Evolutionary conservation across 2,113 vertebrate species (phyloP).

Genomic region (Oostethus manadensis): DNA sequence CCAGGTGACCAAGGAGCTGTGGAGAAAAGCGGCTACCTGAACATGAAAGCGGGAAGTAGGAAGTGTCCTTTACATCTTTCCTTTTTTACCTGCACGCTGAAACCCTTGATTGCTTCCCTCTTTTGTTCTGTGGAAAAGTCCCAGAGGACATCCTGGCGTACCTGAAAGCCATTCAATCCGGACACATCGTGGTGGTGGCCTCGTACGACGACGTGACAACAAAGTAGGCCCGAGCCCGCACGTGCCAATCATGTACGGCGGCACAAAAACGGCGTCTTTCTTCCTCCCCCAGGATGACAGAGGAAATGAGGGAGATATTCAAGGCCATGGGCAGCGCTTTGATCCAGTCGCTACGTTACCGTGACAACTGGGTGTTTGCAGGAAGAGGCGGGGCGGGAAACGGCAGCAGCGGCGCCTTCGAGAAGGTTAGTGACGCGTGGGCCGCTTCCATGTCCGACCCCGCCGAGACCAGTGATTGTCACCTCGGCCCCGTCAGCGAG

Average conservation of each 20-base stretch:
- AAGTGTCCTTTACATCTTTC: background rate
- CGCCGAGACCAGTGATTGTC: conserved; percentile 2
- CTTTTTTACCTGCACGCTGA: background rate
- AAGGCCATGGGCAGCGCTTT: conserved; percentile 73
- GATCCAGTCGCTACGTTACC: conserved; percentile 59
- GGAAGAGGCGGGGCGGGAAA: conserved; percentile 65
- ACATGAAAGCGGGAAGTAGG: conserved; percentile 75
- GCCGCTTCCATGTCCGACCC: conserved; percentile 31
- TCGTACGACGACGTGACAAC: conserved; percentile 78
- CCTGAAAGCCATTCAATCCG: conserved; percentile 63
- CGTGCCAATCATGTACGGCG: background rate
- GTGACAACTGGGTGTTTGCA: conserved; percentile 87
- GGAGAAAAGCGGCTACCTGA: conserved; percentile 49
- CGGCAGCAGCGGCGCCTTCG: conserved; percentile 74
- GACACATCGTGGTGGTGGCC: conserved; percentile 73
- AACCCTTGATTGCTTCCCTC: background rate
- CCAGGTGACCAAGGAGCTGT: conserved; percentile 70
- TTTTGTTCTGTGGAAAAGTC: conserved; percentile 5
- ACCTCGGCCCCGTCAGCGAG: conserved; percentile 49
- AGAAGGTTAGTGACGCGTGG: conserved; percentile 71
- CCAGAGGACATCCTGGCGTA: conserved; percentile 55
- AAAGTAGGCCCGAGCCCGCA: conserved; percentile 71
- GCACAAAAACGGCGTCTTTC: background rate
- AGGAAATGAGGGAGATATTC: conserved; percentile 68
- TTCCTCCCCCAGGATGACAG: conserved; percentile 70